These are phyloP conservation scores for Torymus tubicola DNA, from an alignment of 2,888 invertebrate genomes.

Conservation along the genomic window DNA sequence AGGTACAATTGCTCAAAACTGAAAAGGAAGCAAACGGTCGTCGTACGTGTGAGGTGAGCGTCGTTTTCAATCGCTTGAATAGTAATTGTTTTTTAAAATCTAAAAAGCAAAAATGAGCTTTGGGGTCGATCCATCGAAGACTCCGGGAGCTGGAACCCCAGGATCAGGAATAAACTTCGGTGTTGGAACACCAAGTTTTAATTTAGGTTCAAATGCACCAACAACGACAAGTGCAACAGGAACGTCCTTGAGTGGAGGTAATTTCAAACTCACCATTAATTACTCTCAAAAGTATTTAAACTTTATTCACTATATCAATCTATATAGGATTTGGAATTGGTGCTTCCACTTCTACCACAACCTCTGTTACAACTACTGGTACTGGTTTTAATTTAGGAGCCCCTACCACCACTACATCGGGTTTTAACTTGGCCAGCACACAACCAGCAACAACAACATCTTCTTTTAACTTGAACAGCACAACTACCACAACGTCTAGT, in stretches of 20 bases:
- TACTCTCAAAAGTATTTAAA: not conserved
- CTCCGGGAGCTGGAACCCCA: slow-evolving; percentile 52
- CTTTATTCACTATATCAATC: not conserved
- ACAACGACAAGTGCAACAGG: slow-evolving; percentile 50
- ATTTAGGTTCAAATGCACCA: slow-evolving; percentile 56
- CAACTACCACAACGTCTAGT: slow-evolving; percentile 62
- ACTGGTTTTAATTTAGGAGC: slow-evolving; percentile 63
- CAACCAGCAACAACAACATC: slow-evolving; percentile 56
- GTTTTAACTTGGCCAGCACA: slow-evolving; percentile 54
- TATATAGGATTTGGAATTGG: slow-evolving; percentile 49
- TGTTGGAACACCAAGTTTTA: slow-evolving; percentile 58
- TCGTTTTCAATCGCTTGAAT: not conserved
- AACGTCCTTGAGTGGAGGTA: slow-evolving; percentile 37
- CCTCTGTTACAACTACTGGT: slow-evolving; percentile 58
- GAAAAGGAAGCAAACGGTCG: not conserved
- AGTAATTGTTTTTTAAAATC: no score
- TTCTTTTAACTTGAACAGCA: slow-evolving; percentile 62
- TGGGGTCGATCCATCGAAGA: slow-evolving; percentile 59
- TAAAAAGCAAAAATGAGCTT: slow-evolving; percentile 61
- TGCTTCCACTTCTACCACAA: slow-evolving; percentile 48
- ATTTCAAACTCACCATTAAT: not conserved
- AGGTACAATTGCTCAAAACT: not conserved
- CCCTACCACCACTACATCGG: slow-evolving; percentile 53
- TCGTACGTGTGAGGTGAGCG: not conserved
- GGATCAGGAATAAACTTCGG: slow-evolving; percentile 47